A percentile compares a stretch with the other conserved stretches of the same genome.
Evolutionary conservation across 2,888 invertebrate genomes (phyloP).

Genomic region (Xanthia icteritia): DNA sequence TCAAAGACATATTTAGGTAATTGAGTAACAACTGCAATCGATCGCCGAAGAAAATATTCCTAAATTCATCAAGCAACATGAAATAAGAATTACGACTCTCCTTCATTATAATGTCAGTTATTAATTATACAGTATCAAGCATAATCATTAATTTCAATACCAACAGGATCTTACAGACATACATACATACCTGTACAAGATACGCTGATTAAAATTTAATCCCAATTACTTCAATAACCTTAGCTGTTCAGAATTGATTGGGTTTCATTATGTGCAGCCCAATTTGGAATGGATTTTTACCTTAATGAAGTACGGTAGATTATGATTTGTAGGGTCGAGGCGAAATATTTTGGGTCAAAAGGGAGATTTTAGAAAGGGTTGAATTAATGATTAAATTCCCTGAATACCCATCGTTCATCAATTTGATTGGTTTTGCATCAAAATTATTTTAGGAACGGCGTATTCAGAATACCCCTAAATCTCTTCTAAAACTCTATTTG

Average conservation of each 20-base stretch:
- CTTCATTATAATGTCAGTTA: slow-evolving; percentile 31
- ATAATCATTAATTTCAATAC: slow-evolving; percentile 60
- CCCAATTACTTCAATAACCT: slow-evolving; percentile 64
- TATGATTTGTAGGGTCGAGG: slow-evolving; percentile 55
- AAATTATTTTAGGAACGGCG: slow-evolving; percentile 31
- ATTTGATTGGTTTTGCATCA: slow-evolving; percentile 38
- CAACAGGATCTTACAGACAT: slow-evolving; percentile 18
- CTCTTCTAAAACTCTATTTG: slow-evolving; percentile 7
- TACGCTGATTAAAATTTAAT: slow-evolving; percentile 68
- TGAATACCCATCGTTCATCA: slow-evolving; percentile 44
- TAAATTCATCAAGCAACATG: slow-evolving; percentile 12
- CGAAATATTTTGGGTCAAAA: slow-evolving; percentile 55
- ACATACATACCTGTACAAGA: slow-evolving; percentile 39
- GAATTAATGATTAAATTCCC: slow-evolving; percentile 45
- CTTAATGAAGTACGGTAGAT: slow-evolving; percentile 60
- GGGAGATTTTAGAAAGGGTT: slow-evolving; percentile 47
- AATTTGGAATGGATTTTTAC: slow-evolving; percentile 63
- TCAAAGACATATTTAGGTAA: background rate
- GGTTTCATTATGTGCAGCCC: slow-evolving; percentile 61
- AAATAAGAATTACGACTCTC: slow-evolving; percentile 5
- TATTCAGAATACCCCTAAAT: slow-evolving; percentile 17
- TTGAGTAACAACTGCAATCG: background rate
- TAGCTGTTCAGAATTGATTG: slow-evolving; percentile 59
- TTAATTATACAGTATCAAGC: slow-evolving; percentile 48
- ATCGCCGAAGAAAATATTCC: background rate